Conservation (phyloP, 1,140 invertebrate genomes). For the Adelges cooleyi region DNA sequence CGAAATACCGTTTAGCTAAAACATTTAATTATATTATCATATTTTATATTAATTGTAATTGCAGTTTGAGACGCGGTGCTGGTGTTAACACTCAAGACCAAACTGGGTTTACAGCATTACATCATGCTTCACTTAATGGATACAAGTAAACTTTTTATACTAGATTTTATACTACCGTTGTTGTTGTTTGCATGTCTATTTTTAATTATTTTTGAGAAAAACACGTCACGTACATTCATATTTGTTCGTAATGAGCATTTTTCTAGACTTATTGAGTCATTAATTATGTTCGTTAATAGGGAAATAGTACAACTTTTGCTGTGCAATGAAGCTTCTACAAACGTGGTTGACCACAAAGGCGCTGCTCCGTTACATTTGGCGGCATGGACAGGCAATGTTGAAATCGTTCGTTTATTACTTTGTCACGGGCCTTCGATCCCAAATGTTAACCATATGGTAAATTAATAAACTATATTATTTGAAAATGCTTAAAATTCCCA, state of each 20-base stretch:
- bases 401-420: slow-evolving; percentile 67
- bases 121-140: slow-evolving; percentile 87
- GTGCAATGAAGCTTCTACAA: slow-evolving; percentile 77
- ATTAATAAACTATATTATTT: too few relatives aligned
- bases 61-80: slow-evolving; percentile 70
- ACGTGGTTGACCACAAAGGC: slow-evolving; percentile 70
- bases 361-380: slow-evolving; percentile 79
- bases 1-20: too few relatives aligned
- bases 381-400: slow-evolving; percentile 75
- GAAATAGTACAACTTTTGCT: slow-evolving; percentile 77
- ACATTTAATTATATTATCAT: too few relatives aligned
- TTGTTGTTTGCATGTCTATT: too few relatives aligned
- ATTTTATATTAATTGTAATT: too few relatives aligned
- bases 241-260: background rate
- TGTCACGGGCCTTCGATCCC: slow-evolving; percentile 61
- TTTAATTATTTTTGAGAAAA: slow-evolving; percentile 2
- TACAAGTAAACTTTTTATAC: slow-evolving; percentile 79
- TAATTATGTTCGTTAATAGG: slow-evolving; percentile 45
- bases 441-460: slow-evolving; percentile 53
- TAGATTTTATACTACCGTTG: too few relatives aligned
- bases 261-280: background rate
- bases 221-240: background rate
- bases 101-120: slow-evolving; percentile 88
- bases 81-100: slow-evolving; percentile 86
- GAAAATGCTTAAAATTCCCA: background rate